Base-by-base conservation (phyloP, 2,888 invertebrate species). In the Xylota segnis region DNA sequence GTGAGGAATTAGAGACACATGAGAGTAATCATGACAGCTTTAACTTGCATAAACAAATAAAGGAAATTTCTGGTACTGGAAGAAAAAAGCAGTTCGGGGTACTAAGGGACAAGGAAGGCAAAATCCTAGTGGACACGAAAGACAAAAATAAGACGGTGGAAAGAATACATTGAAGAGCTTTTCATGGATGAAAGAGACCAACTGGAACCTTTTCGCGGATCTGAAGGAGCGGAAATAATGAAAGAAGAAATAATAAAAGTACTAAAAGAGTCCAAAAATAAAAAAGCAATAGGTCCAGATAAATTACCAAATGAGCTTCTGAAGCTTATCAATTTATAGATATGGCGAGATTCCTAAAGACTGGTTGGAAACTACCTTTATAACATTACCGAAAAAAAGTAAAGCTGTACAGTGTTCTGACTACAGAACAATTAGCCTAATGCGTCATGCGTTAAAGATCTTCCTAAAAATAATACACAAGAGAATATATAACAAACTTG, bases 151-250 rank as follows among this genome's bases (percentile, higher is more conserved):
- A 10, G 1, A 6, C n/a, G 68, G 14, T 29, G 56, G 68, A 52
- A 68, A 54, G 66, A 68, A 40, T 68, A 54, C 23, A 68, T 52
- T 5, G 66, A 68, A 40, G 66, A 66, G 23, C 27, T 52, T 14
- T 68, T 68, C n/a, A 29, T 7, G 27, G 52, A 54, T 37, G 40
- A 66, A 37, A 29, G 68, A 32, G 40, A 29, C 4, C 18, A 18
- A 54, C 2, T 40, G 16, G 10, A 40, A 43, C 27, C 23, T 2
- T 4, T 5, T 0, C 3, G 9, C 9, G 54, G 54, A 68, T 16
- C 40, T 2, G 68, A 71, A 6, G 58, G 58, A 23, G 32, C 59
- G 6, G 34, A 32, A 3, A 59, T 71, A 6, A 47, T 71, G 45
- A 47, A 59, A 58, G 47, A 58, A 4, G 59, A 59, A 47, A 37